Base-by-base conservation (phyloP, 2,113 vertebrate genomes). In the Trochalopteron elliotii region DNA sequence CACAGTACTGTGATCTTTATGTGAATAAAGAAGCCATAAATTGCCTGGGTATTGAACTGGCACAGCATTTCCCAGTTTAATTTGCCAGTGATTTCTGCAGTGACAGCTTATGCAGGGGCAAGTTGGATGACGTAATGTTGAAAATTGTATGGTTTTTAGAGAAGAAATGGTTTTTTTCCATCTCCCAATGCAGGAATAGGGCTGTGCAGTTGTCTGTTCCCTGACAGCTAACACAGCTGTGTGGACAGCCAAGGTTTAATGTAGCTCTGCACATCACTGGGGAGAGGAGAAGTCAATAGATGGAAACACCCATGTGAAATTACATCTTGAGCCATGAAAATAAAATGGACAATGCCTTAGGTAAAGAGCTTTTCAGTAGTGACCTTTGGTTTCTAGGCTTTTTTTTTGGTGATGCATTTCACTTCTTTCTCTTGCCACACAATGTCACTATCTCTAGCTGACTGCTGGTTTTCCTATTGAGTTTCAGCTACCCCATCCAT, bases 21-120 rank as follows among this genome's bases (percentile, higher is more conserved):
- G 37, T 92, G 93, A 95, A 89, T 75, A 88, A 70, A 87, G 52
- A 83, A 93, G 76, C 56, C 37, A 81, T 83, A 89, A 75, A 78
- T 81, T 94, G 79, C 44, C n/a, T 22, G 25, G 23, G 28, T 90
- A 84, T 93, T 89, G 88, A 92, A 88, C 45, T 77, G 35, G 52
- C 59, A 75, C 63, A 86, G 37, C 56, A 71, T 40, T 83, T 87
- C 27, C 35, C 71, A n/a, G 86, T 87, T 78, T 78, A 78, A 78
- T 87, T 69, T 70, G 47, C 39, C 55, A 7, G 47, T 61, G 64
- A 80, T 86, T 94, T 89, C 56, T 95, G 44, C 71, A 94, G 79
- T 85, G 63, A 77, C 82, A 85, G 49, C 7, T 92, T 68, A 84
- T 81, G 53, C 80, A 79, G 69, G 45, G 55, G 40, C 21, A 90